Evolutionary conservation across 2,797 vertebrate genomes (phyloP).

Genomic region (Enteromius radiatus): DNA sequence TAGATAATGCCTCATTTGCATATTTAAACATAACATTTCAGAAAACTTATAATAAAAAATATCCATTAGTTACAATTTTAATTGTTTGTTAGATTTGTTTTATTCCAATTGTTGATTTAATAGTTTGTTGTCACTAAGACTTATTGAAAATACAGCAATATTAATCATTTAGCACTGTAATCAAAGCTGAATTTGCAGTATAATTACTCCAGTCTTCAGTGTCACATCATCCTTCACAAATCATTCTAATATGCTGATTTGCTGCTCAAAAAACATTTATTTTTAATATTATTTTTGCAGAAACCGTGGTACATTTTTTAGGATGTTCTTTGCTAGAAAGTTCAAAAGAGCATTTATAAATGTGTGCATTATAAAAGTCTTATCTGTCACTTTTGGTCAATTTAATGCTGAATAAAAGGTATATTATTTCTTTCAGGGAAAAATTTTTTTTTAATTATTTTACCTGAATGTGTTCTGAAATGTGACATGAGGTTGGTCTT

Average conservation of each 20-base stretch:
- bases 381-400: background rate
- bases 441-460: too few relatives aligned
- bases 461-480: slow-evolving; percentile 98
- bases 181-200: background rate
- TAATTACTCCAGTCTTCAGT: background rate
- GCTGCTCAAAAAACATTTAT: background rate
- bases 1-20: background rate
- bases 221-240: background rate
- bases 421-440: background rate
- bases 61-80: background rate
- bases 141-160: background rate
- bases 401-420: background rate
- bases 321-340: background rate
- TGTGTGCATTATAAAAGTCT: background rate
- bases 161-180: background rate
- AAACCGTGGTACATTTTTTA: background rate
- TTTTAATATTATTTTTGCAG: background rate
- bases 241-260: background rate
- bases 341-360: background rate
- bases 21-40: background rate
- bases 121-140: background rate
- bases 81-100: background rate
- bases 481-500: slow-evolving; percentile 99
- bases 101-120: background rate
- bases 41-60: background rate